Percentiles rank a stretch among this genome's conserved stretches.
These are phyloP conservation scores for Neolamprologus variostigma DNA, from an alignment of 2,113 vertebrate genomes.

Conservation along the genomic window DNA sequence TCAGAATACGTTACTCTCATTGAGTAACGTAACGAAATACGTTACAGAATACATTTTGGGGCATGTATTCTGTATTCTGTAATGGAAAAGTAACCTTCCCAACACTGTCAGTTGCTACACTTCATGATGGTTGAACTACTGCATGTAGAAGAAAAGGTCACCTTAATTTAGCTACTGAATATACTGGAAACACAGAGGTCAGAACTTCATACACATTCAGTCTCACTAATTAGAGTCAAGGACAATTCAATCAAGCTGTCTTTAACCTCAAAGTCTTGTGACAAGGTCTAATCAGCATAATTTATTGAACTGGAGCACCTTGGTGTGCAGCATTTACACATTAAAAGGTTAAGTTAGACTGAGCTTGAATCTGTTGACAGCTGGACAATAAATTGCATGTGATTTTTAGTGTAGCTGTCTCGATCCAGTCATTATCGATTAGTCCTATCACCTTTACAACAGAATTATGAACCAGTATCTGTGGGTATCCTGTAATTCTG, in stretches of 20 bases:
- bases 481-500: not conserved
- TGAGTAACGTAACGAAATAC: rapidly evolving
- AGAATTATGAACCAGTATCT: not conserved
- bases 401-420: not conserved
- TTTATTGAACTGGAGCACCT: not conserved
- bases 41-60: too few species aligned
- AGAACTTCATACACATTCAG: not conserved
- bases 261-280: not conserved
- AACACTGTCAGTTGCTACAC: not conserved
- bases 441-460: not conserved
- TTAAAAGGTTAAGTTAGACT: not conserved
- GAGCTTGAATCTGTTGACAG: not conserved
- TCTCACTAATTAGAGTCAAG: not conserved
- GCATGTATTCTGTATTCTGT: too few species aligned
- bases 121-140: not conserved
- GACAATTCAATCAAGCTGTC: not conserved
- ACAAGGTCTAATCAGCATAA: not conserved
- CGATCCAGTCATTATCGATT: not conserved
- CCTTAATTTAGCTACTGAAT: not conserved
- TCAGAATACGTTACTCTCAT: too few species aligned
- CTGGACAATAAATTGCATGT: not conserved
- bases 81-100: too few species aligned
- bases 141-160: not conserved
- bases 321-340: not conserved
- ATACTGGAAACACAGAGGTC: not conserved